Conservation (phyloP, 2,113 vertebrate species). For the Pterocles gutturalis region DNA sequence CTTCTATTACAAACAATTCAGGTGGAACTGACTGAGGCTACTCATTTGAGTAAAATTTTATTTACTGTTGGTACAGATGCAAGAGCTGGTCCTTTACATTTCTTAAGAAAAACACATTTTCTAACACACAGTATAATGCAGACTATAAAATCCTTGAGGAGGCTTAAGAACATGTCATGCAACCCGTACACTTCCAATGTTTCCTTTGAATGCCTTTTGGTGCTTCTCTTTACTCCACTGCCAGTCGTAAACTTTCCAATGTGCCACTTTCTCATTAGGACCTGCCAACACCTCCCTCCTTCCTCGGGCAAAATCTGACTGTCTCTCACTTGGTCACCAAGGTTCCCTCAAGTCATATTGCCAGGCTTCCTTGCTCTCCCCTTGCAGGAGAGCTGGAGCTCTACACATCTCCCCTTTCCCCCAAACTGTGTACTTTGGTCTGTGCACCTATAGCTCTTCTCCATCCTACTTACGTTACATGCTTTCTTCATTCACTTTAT, state of each 20-base stretch:
- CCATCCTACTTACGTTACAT: neutral
- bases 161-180: neutral
- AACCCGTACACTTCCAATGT: neutral
- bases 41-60: neutral
- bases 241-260: neutral
- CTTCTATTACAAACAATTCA: neutral
- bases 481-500: neutral
- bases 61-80: neutral
- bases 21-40: neutral
- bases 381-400: neutral
- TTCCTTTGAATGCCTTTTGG: neutral
- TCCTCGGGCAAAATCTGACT: neutral
- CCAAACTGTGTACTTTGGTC: neutral
- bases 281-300: neutral
- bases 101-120: neutral
- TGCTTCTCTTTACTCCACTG: neutral
- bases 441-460: neutral
- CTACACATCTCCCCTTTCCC: neutral
- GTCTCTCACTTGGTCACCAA: neutral
- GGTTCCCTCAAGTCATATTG: neutral
- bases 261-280: neutral
- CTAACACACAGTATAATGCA: neutral
- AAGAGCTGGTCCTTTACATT: neutral
- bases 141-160: neutral
- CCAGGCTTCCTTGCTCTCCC: neutral